These are phyloP conservation scores for Zophobas atratus DNA, from an alignment of 1,140 invertebrate genomes.

Conservation along the genomic window DNA sequence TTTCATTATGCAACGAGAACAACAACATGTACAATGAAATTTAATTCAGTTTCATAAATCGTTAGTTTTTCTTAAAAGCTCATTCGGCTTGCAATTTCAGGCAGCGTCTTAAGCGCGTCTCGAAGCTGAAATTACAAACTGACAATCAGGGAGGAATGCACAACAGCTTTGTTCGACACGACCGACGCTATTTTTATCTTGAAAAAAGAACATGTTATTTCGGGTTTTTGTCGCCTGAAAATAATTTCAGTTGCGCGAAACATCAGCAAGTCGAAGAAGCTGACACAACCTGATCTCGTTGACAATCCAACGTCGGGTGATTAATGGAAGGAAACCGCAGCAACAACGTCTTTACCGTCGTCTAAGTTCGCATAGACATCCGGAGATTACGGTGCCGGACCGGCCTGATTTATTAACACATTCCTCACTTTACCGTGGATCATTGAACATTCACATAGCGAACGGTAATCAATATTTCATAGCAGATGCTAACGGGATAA, in stretches of 20 bases:
- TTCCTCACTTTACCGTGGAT: slow-evolving; percentile 29
- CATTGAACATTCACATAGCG: slow-evolving; percentile 38
- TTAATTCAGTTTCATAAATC: no score
- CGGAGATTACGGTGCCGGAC: slow-evolving; percentile 25
- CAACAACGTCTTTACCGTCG: slow-evolving; percentile 38
- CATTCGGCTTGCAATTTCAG: no score
- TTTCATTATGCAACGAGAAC: no score
- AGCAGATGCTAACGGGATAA: slow-evolving; percentile 26
- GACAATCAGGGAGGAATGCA: no score
- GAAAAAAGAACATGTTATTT: no score
- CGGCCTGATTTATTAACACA: slow-evolving; percentile 46
- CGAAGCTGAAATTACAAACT: no score
- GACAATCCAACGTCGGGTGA: slow-evolving; percentile 36
- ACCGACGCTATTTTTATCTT: no score
- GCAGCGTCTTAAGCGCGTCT: no score
- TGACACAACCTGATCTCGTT: slow-evolving; percentile 39
- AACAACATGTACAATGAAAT: no score
- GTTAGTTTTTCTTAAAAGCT: no score
- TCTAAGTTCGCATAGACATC: slow-evolving; percentile 39
- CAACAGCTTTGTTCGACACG: no score
- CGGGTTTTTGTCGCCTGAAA: no score
- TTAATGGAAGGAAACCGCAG: slow-evolving; percentile 29
- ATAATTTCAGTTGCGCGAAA: background rate
- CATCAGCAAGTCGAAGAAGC: slow-evolving; percentile 43
- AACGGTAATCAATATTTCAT: slow-evolving; percentile 43